Evolutionary conservation across 2,888 invertebrate genomes (phyloP), one percentile per base, ranked within the genome.

Genomic region (Eretmocerus hayati): DNA sequence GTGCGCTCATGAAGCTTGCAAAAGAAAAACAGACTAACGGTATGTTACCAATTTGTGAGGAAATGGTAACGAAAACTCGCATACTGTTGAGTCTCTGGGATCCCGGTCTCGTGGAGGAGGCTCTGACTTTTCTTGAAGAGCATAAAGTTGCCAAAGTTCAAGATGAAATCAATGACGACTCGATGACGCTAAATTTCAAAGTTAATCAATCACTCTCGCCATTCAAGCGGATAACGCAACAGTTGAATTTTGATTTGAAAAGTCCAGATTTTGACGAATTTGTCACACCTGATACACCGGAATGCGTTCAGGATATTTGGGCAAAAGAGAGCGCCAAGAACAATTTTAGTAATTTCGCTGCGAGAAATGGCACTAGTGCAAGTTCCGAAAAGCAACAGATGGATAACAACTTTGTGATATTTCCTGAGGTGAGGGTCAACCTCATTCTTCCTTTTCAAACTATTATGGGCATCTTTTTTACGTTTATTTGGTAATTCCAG

Each of bases 41-140:
- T 26, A 85, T 86, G 85, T 73, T 85, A 61, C 83, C 83, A 3
- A 79, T 85, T 53, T 85, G 85, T 62, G 85, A 85, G 59, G 84
- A 85, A 60, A 85, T 86, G 84, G 80, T 85, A 49, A 76, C 77
- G 23, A 87, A 89, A 77, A 85, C 90, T 0, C 79, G 85, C 54
- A 85, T 86, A 42, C 74, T 93, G 47, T 74, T 91, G 3, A 83
- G 84, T 42, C 77, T 92, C 2, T 93, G 92, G 87, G 90, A 92
- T 66, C 86, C 89, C 0, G 82, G 82, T 8, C 74, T 90, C 31
- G 85, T 93, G 0, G 91, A 92, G 65, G 90, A 92, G 65, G 87
- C 90, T 0, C 76, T 93, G 37, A 81, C 83, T 9, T 87, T 85
- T 61, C 81, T 92, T 39, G 90, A 90, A 59, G 84, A 87, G 67